Base-by-base conservation (phyloP, 2,888 invertebrate genomes). In the Tenthredo mesomela region DNA sequence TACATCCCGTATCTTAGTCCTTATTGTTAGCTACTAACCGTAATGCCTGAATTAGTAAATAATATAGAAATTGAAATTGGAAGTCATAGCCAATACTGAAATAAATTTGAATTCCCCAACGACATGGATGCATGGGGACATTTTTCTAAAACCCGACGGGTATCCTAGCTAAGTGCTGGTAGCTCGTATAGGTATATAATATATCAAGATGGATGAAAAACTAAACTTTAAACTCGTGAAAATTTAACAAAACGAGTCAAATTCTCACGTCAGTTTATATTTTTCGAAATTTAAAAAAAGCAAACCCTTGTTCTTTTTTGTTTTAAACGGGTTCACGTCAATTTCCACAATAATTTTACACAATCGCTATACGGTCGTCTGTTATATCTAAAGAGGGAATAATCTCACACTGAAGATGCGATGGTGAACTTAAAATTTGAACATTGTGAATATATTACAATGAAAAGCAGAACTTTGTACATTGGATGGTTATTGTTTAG, bases 361-460 rank as follows among this genome's bases (percentile, higher is more conserved):
- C 18, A 18, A 47, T 40, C 9, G 9, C 9, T 47, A 47, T 47
- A 47, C 15, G 4, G 47, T 47, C 15, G 12, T 47, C 47, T 47
- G 15, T 47, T 4, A 5, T 50, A 50, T 18, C 37, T 37, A 37
- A 37, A 18, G 4, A 50, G n/a, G 7, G 54, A 54, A n/a, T 54
- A 54, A 61, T 67, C 18, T 67, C 67, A 18, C 15, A 67, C 33
- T 67, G 7, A 67, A 4, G 33, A 25, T 12, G 33, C 33, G 29
- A 29, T 29, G 25, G 54, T 77, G 77, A 77, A 77, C 77, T 54
- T 54, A 54, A 54, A 77, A n/a, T 77, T 77, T 29, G 29, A 2
- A 2, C 54, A 18, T 54, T 54, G 77, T 21, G 12, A 67, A 6
- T 15, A 29, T 33, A 29, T 10, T 6, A n/a, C n/a, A n/a, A n/a